Evolutionary conservation across 2,888 invertebrate species (phyloP).

Genomic region (Unio pictorum): DNA sequence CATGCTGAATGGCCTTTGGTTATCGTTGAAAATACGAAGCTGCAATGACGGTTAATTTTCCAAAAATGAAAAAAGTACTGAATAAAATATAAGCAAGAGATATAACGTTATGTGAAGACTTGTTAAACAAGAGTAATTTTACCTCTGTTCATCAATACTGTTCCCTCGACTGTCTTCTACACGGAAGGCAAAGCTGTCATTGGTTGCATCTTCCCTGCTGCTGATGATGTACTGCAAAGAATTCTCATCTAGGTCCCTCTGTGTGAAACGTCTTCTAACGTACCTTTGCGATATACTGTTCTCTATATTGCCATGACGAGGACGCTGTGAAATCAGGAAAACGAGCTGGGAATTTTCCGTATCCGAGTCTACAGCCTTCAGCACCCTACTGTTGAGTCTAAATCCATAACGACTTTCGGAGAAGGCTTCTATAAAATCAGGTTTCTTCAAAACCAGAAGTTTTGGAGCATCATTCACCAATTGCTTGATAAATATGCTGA

Average conservation of each 20-base stretch:
- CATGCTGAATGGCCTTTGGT: too few species aligned
- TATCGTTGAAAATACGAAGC: too few species aligned
- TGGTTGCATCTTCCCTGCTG: constrained; percentile 48
- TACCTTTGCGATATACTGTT: constrained; percentile 62
- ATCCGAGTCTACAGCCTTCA: constrained; percentile 63
- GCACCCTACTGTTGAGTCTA: constrained; percentile 53
- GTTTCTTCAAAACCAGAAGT: constrained; percentile 56
- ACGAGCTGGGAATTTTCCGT: constrained; percentile 56
- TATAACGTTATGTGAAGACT: neutral
- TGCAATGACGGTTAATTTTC: too few species aligned
- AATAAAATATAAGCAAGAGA: neutral
- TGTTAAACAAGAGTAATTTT: constrained; percentile 10
- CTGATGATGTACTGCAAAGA: constrained; percentile 62
- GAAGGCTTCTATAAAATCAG: constrained; percentile 58
- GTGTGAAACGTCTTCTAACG: constrained; percentile 64
- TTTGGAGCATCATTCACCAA: constrained; percentile 63
- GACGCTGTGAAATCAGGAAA: constrained; percentile 60
- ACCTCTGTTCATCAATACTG: constrained; percentile 62
- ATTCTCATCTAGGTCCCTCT: constrained; percentile 67
- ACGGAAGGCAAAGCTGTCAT: constrained; percentile 66
- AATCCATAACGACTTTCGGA: constrained; percentile 60
- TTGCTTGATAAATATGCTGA: constrained; percentile 65
- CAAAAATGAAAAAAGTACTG: too few species aligned
- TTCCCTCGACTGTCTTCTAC: constrained; percentile 64
- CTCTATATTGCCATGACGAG: constrained; percentile 65